Evolutionary conservation across 2,113 vertebrate species (phyloP), one percentile per base, ranked within the genome.

Genomic region (Kryptolebias marmoratus): DNA sequence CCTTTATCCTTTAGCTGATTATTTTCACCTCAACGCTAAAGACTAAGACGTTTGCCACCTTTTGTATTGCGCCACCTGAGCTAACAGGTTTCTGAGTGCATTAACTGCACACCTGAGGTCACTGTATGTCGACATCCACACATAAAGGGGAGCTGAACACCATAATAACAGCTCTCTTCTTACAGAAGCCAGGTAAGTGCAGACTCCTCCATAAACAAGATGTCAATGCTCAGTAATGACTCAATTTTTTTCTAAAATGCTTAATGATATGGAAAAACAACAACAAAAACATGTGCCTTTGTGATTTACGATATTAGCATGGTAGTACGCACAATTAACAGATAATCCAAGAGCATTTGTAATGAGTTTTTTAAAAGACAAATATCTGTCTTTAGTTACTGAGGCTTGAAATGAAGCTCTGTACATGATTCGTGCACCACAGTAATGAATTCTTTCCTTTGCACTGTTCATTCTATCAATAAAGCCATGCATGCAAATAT

Each of bases 361-460:
- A 61, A 31, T 54, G 13, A 69, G 59, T 53, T 59, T 27, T 2
- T 68, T 70, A 47, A 65, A 76, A 72, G 30, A 22, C 12, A 60
- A 47, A 32, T 54, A 44, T 69, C 77, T 81, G 75, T 74, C 52
- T 87, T 79, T 66, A 52, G 71, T 86, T 81, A 77, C 22, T 63
- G 74, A 74, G 55, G 85, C 80, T 68, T 81, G 83, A 81, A 81
- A 81, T 78, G 30, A 76, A 81, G 70, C 79, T 71, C 15, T 48
- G 77, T 52, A 57, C 61, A 77, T 81, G 77, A 87, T 81, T 87
- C 87, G 83, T 80, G 83, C 84, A 86, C 64, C 77, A 55, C 77
- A 57, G 71, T 52, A 62, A 82, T 77, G 56, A 65, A 75, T 75
- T 22, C 10, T 61, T 71, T 59, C 50, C 70, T 81, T 61, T 15